Evolutionary conservation across 2,797 vertebrate genomes (phyloP), one percentile per base, ranked within the genome.

Genomic region (Enoplosus armatus): DNA sequence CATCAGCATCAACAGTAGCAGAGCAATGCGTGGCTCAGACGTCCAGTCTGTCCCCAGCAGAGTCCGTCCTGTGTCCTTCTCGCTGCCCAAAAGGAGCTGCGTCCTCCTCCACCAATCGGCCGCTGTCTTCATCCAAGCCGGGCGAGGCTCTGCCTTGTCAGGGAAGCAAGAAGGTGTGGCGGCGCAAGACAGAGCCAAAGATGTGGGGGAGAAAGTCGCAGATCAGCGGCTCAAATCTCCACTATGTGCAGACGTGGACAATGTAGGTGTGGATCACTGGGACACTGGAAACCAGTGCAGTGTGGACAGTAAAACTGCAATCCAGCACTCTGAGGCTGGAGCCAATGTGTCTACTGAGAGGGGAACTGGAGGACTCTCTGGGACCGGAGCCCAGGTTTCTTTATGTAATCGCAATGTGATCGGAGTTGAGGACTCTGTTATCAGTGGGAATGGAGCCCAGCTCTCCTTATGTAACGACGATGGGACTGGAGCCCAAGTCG

Each of bases 91-190:
- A 62, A 83, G 92, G 75, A 93, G 82, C 79, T 92, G 93, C 3
- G 80, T 92, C 64, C 93, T 94, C 14, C 88, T 93, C 29, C 92
- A 93, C 85, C 93, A 90, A 47, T 93, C 94, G 4, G 94, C 94
- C 0, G 91, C 93, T 0, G 85, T 93, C 58, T 94, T 94, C 50
- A 86, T 94, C 65, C 94, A 94, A 71, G 83, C 90, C 0, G 88
- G 90, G 0, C 84, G 41, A 8, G 54, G 79, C 71, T 85, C 85
- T 0, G 64, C 62, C 3, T 54, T 77, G 54, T 63, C 84, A 2
- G 85, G 76, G 26, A 92, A 89, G 63, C 87, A 80, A 1, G 89
- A 75, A 1, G 29, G 55, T 2, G 39, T 35, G 33, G 45, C 61
- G 7, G 29, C 7, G 11, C 79, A 73, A 1, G 85, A 90, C 14